Conservation (phyloP, 2,888 invertebrate species). For the Synergus umbraculus region DNA sequence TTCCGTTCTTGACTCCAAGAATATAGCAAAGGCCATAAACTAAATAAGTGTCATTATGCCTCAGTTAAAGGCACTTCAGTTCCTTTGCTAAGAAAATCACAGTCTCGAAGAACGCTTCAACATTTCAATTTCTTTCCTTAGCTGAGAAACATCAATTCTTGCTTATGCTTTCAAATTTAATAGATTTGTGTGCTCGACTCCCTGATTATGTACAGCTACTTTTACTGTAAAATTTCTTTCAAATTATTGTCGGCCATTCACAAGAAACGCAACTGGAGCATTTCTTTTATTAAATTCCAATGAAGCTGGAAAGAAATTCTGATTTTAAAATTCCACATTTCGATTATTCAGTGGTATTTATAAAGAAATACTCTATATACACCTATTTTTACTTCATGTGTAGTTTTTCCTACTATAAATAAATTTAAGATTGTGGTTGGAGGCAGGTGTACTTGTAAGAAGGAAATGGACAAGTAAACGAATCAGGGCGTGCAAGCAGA, state of each 20-base stretch:
- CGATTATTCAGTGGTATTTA: no score
- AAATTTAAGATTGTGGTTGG: neutral
- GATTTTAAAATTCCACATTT: no score
- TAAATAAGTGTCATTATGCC: conserved; percentile 26
- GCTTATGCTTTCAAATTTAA: conserved; percentile 9
- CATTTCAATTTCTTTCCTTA: conserved; percentile 30
- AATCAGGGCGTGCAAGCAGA: conserved; percentile 60
- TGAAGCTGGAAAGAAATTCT: neutral
- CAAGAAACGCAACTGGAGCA: neutral
- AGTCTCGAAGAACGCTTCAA: neutral
- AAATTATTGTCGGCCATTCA: neutral
- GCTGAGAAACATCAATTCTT: conserved; percentile 25
- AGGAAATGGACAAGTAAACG: conserved; percentile 41
- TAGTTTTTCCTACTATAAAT: neutral
- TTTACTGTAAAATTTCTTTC: conserved; percentile 2
- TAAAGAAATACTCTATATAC: no score
- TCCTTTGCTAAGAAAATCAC: conserved; percentile 4
- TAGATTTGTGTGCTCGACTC: neutral
- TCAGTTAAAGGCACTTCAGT: conserved; percentile 7
- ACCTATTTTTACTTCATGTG: neutral
- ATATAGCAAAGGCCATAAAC: conserved; percentile 11
- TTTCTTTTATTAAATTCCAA: neutral
- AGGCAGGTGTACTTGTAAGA: neutral
- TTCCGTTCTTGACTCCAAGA: neutral
- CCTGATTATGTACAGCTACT: conserved; percentile 37